These are phyloP conservation scores for Alligator mississippiensis DNA, from an alignment of 2,113 vertebrate genomes.

Conservation along the genomic window DNA sequence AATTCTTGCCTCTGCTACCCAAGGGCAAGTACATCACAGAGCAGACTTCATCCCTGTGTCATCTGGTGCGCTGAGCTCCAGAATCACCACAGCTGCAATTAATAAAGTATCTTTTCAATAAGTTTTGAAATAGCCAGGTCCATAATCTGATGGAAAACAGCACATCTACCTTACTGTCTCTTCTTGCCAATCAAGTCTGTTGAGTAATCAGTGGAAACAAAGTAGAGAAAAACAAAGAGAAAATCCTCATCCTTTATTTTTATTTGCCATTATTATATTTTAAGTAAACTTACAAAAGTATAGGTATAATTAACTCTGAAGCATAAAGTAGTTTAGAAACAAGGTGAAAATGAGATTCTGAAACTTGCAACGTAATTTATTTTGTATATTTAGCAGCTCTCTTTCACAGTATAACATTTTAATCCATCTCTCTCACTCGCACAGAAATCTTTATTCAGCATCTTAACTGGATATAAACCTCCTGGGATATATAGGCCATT, in stretches of 20 bases:
- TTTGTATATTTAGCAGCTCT: background rate
- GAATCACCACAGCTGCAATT: constrained; percentile 76
- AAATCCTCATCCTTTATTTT: constrained; percentile 57
- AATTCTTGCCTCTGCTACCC: constrained; percentile 38
- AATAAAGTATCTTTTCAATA: constrained; percentile 75
- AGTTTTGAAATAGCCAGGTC: constrained; percentile 61
- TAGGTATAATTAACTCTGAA: constrained; percentile 17
- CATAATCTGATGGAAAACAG: constrained; percentile 71
- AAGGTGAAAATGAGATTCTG: background rate
- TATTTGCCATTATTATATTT: constrained; percentile 76
- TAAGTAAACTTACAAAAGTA: constrained; percentile 57
- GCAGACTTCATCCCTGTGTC: constrained; percentile 51
- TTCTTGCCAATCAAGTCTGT: constrained; percentile 36
- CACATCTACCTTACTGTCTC: constrained; percentile 50
- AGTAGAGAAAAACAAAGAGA: constrained; percentile 60
- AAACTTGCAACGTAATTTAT: background rate
- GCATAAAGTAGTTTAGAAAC: background rate
- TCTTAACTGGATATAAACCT: background rate
- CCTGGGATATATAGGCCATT: constrained; percentile 15
- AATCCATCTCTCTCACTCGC: background rate
- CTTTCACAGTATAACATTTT: background rate
- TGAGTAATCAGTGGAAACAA: constrained; percentile 55
- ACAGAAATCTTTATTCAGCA: background rate
- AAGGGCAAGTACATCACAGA: constrained; percentile 35
- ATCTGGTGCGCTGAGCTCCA: constrained; percentile 65